Evolutionary conservation across 2,888 invertebrate genomes (phyloP), one percentile per base, ranked within the genome.

Genomic region (Lypha dubia): DNA sequence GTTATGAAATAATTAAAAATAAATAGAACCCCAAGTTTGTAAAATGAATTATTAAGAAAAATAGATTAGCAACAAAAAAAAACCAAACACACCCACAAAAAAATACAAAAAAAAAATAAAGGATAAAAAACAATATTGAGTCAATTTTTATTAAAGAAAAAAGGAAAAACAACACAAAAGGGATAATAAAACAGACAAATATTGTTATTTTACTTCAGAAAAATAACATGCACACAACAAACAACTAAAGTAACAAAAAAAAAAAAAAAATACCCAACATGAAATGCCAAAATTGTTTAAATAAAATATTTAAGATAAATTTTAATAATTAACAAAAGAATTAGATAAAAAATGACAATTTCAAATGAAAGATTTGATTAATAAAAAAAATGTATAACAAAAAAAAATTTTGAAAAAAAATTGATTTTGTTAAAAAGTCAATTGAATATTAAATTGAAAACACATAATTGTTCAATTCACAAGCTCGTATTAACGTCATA

Each of bases 251-350:
- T 74, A 3, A 44, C 28, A 35, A n/a, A 22, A 13, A 51, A 13
- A 38, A 13, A 67, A 74, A 35, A 80, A n/a, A n/a, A n/a, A n/a
- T n/a, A n/a, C n/a, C n/a, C n/a, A n/a, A n/a, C n/a, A n/a, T n/a
- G n/a, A n/a, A 79, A 76, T 70, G 81, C 81, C 81, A 81, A 81
- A 81, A n/a, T n/a, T n/a, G n/a, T 81, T 63, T 49, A 63, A 75
- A 74, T 38, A 53, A 65, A 44, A 32, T 28, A 22, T 53, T 56
- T 24, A 58, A 58, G 20, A 38, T 22, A 68, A 53, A 38, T 58
- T 58, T 44, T 44, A 46, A 44, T 13, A 62, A 67, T 56, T 53
- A 44, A 51, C 56, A 62, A 13, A 32, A 6, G 2, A 6, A 8
- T 20, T 44, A n/a, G 4, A 41, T 38, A 22, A 9, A 46, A 28